Evolutionary conservation across 2,888 invertebrate genomes (phyloP).

Genomic region (Imbricaverruca yamaguchii): DNA sequence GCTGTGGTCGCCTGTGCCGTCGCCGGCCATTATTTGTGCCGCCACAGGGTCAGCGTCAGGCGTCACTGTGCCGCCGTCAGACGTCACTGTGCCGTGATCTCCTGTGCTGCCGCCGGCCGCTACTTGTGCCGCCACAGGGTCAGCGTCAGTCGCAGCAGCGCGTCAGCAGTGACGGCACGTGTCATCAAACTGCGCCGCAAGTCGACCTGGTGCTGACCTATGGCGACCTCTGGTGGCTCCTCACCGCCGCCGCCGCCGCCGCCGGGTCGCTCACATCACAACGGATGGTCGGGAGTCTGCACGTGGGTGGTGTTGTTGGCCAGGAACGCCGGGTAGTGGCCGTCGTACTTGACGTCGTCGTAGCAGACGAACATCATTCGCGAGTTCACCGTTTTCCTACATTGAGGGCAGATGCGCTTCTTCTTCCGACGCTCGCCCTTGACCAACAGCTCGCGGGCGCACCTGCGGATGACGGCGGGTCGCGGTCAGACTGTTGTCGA

Average conservation of each 20-base stretch:
- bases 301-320: constrained; percentile 25
- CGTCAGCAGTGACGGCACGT: background rate
- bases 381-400: constrained; percentile 59
- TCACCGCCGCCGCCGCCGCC: background rate
- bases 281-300: constrained; percentile 14
- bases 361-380: constrained; percentile 54
- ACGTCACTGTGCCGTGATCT: too few species aligned
- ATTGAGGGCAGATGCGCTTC: constrained; percentile 60
- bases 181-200: background rate
- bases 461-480: constrained; percentile 43
- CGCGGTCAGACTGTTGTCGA: too few species aligned
- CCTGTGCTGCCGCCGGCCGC: background rate
- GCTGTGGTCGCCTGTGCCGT: background rate
- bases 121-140: background rate
- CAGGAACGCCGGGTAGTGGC: constrained; percentile 27
- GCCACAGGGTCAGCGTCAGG: background rate
- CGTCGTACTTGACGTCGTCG: constrained; percentile 35
- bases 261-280: background rate
- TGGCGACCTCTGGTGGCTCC: too few species aligned
- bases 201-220: too few species aligned
- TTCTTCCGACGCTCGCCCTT: constrained; percentile 57
- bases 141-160: background rate
- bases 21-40: background rate
- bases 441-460: constrained; percentile 59
- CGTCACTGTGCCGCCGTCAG: too few species aligned